phyloP scores from a whole-genome alignment of 2,888 invertebrate genomes.

The Microplitis manilae region DNA sequence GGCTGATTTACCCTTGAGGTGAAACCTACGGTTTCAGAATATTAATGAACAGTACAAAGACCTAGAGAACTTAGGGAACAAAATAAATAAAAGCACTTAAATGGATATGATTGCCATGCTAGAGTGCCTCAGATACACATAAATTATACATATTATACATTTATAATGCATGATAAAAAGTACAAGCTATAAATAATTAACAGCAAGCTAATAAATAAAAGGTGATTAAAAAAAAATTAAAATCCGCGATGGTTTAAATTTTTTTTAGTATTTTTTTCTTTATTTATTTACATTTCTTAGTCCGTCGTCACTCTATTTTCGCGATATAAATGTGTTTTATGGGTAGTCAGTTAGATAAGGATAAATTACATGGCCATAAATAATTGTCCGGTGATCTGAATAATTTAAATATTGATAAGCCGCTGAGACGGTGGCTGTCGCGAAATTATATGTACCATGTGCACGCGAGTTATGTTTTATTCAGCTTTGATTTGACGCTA shows the following conservation, averaged over 20 bases:
- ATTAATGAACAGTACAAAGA: not conserved
- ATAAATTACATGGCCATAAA: constrained; percentile 29
- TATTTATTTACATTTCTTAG: not conserved
- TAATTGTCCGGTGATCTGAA: constrained; percentile 31
- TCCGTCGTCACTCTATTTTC: not conserved
- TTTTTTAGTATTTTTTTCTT: not conserved
- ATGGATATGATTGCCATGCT: not conserved
- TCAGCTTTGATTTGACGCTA: not conserved
- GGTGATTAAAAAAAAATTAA: not conserved
- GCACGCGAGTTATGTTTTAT: not conserved
- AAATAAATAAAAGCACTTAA: not conserved
- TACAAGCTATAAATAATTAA: constrained; percentile 1
- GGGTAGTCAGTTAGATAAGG: constrained; percentile 25
- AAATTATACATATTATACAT: not conserved
- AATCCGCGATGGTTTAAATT: not conserved
- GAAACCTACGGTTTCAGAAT: not conserved
- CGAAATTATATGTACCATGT: constrained; percentile 31
- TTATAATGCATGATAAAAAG: not conserved
- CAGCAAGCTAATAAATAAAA: not conserved
- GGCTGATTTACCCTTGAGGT: not conserved
- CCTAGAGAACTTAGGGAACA: not conserved
- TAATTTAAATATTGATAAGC: constrained; percentile 37
- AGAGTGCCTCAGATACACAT: not conserved
- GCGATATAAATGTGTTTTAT: not conserved
- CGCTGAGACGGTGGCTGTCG: not conserved